Conservation (phyloP, 2,888 invertebrate species). For the Campoplex capitator region DNA sequence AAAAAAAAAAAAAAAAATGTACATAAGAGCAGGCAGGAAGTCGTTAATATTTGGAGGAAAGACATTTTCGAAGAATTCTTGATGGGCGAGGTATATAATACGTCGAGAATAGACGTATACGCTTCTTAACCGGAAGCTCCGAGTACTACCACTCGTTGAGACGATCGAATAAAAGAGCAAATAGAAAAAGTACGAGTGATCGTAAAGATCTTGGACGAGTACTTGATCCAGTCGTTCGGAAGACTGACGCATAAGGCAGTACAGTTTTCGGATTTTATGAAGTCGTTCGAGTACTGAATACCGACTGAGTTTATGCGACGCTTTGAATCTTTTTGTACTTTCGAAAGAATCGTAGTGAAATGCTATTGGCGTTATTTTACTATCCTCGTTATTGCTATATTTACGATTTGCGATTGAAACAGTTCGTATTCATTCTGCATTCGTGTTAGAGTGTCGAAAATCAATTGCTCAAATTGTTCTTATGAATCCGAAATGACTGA, state of each 20-base stretch:
- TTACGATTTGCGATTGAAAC: slow-evolving; percentile 12
- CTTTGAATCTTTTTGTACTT: slow-evolving; percentile 31
- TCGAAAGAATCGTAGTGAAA: slow-evolving; percentile 25
- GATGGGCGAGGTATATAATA: background rate
- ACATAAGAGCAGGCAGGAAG: background rate
- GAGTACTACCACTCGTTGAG: slow-evolving; percentile 5
- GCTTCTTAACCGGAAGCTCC: slow-evolving; percentile 52
- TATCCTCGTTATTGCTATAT: slow-evolving; percentile 26
- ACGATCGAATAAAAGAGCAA: slow-evolving; percentile 37
- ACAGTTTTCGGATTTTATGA: slow-evolving; percentile 64
- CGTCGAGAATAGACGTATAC: background rate
- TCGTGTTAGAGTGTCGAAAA: background rate
- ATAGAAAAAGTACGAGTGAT: slow-evolving; percentile 56
- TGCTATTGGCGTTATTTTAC: slow-evolving; percentile 28
- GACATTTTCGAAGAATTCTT: background rate
- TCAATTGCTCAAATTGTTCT: background rate
- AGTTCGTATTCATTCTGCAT: background rate
- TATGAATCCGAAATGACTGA: too few relatives aligned
- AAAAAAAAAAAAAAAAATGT: background rate
- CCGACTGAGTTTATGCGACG: slow-evolving; percentile 47
- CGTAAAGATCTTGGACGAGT: slow-evolving; percentile 59
- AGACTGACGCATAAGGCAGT: slow-evolving; percentile 33
- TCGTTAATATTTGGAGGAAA: slow-evolving; percentile 6
- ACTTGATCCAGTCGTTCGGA: slow-evolving; percentile 35
- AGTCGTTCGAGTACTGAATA: slow-evolving; percentile 49